A percentile compares a stretch with the other conserved stretches of the same genome.
Conservation (phyloP, 2,888 invertebrate species). For the Oxyscelio sp. region DNA sequence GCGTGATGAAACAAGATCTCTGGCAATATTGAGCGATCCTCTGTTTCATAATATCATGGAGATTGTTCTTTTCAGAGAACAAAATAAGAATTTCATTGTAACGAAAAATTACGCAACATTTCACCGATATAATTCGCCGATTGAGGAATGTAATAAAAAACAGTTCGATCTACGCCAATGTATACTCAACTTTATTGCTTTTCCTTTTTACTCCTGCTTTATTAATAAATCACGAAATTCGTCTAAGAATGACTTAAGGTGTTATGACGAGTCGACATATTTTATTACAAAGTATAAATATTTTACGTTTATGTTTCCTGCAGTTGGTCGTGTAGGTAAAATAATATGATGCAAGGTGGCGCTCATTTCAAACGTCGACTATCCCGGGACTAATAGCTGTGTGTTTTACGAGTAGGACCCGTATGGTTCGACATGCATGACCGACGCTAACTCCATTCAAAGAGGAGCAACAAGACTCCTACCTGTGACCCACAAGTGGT, state of each 20-base stretch:
- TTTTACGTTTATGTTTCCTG: conserved; percentile 25
- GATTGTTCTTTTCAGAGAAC: conserved; percentile 48
- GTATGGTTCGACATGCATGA: conserved; percentile 32
- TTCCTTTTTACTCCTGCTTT: neutral
- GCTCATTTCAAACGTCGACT: conserved; percentile 26
- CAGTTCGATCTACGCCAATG: too few relatives aligned
- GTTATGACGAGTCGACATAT: neutral
- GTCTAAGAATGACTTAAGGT: neutral
- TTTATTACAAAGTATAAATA: conserved; percentile 33
- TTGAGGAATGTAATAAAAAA: conserved; percentile 16
- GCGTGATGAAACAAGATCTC: conserved; percentile 62
- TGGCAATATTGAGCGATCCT: conserved; percentile 51
- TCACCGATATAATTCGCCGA: conserved; percentile 11
- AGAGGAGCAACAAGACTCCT: neutral
- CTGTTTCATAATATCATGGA: conserved; percentile 52
- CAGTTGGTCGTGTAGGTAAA: too few relatives aligned
- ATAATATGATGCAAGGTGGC: neutral
- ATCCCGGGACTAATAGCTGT: conserved; percentile 28
- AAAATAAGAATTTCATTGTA: conserved; percentile 16
- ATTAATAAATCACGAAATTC: conserved; percentile 1
- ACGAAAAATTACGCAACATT: conserved; percentile 6
- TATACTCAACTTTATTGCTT: neutral
- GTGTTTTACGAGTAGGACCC: conserved; percentile 27
- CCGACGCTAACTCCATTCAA: conserved; percentile 9
- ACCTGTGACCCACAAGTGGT: conserved; percentile 20